Conservation (phyloP, 2,113 vertebrate species). For the Typhlomys cinereus region DNA sequence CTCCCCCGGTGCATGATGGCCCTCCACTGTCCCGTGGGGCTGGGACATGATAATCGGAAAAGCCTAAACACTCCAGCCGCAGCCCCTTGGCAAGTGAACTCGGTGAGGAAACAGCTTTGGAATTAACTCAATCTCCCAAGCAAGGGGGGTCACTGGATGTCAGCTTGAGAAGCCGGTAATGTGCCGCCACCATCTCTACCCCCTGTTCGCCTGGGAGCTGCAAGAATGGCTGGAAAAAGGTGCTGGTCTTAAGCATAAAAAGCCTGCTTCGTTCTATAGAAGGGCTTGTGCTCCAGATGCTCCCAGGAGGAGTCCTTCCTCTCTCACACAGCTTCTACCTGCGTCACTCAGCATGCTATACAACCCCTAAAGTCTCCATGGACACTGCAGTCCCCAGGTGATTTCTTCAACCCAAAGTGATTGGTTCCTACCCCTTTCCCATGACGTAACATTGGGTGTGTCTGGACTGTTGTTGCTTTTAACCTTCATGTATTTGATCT, state of each 20-base stretch:
- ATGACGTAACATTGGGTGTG: not conserved
- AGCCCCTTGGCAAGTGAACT: not conserved
- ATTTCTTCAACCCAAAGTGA: too few species aligned
- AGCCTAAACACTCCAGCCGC: not conserved
- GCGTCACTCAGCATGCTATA: too few species aligned
- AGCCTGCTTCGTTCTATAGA: accelerated
- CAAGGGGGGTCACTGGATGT: not conserved
- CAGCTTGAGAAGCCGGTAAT: not conserved
- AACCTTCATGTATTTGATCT: too few species aligned
- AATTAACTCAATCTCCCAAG: not conserved
- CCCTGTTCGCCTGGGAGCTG: accelerated
- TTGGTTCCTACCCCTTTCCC: not conserved
- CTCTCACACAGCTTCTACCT: not conserved
- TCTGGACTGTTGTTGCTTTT: too few species aligned
- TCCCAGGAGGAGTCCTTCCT: not conserved
- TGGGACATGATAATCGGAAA: not conserved
- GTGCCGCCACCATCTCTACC: not conserved
- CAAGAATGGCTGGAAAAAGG: not conserved
- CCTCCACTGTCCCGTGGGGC: not conserved
- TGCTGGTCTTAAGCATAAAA: not conserved
- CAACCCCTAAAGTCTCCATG: not conserved
- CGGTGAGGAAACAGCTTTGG: not conserved
- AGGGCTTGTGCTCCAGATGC: not conserved
- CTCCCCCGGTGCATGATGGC: not conserved
- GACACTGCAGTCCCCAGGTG: accelerated